Percentiles rank a stretch among this genome's conserved stretches.
These are phyloP conservation scores for Iselma pallidipennis DNA, from an alignment of 2,888 invertebrate genomes.

Conservation along the genomic window DNA sequence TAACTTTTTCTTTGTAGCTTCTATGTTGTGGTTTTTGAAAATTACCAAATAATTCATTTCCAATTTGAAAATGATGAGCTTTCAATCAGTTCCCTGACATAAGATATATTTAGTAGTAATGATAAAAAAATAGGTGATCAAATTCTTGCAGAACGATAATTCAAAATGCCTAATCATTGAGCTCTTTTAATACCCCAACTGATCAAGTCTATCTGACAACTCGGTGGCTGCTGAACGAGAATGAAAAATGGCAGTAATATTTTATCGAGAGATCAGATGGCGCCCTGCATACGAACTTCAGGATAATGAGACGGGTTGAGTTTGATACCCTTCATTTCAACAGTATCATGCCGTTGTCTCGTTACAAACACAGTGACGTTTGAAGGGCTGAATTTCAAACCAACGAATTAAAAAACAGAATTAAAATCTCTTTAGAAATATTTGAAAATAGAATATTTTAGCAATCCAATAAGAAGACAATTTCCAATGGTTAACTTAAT, in stretches of 20 bases:
- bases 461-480: too few species aligned
- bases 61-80: neutral
- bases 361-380: conserved; percentile 42
- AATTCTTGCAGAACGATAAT: conserved; percentile 1
- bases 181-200: conserved; percentile 51
- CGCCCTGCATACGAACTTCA: conserved; percentile 57
- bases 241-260: conserved; percentile 59
- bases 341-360: conserved; percentile 42
- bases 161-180: conserved; percentile 49
- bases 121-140: neutral
- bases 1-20: too few species aligned
- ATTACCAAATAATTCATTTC: neutral
- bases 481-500: neutral
- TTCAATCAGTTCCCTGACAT: too few species aligned
- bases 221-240: conserved; percentile 55
- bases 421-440: too few species aligned
- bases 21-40: neutral
- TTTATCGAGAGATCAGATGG: conserved; percentile 59
- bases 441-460: too few species aligned
- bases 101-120: neutral
- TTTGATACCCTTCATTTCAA: conserved; percentile 51
- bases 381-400: conserved; percentile 33
- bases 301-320: conserved; percentile 57
- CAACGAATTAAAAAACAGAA: too few species aligned
- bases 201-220: conserved; percentile 56